Evolutionary conservation across 2,797 vertebrate genomes (phyloP), one percentile per base, ranked within the genome.

Genomic region (Sparidentex hasta): DNA sequence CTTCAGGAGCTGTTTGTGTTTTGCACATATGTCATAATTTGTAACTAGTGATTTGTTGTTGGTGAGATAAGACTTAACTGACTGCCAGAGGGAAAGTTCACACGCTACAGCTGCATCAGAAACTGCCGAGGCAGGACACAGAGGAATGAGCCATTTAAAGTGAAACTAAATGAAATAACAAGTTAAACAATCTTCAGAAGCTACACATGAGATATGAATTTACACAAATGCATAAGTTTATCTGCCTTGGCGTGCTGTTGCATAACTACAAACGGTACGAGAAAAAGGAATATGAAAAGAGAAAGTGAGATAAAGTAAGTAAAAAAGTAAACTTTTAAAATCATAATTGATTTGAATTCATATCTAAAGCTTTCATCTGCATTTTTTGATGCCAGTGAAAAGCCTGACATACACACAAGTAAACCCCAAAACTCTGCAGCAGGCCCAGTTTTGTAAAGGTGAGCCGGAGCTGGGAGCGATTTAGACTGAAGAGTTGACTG

Each of bases 1-100:
- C 59, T 56, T 55, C 9, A 29, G 13, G 65, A 51, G 9, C n/a
- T 27, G 14, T 58, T 14, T 43, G 25, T 52, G 71, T 74, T 79
- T 66, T 52, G 9, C 3, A 27, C 33, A 29, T 11, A 18, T 59
- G 57, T 82, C 70, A 50, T 82, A 68, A 82, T 84, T 82, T 84
- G 63, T 70, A 80, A 55, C 47, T 38, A 12, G 23, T 63, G 65
- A 83, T 84, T 80, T 78, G 66, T 66, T 56, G 78, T 56, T 29
- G 76, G 65, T 62, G 23, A 80, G 77, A 80, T 78, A 72, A 83
- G 57, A 70, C 56, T 71, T 61, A 13, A 46, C 48, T 74, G 17
- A 78, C 69, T 18, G 50, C 85, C 73, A 13, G 52, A 66, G 75
- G 75, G 65, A 2, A 4, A 50, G 65, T 77, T 85, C 55, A 65